These are phyloP conservation scores for Nixonia krombeini DNA, from an alignment of 1,140 invertebrate genomes.

Conservation along the genomic window DNA sequence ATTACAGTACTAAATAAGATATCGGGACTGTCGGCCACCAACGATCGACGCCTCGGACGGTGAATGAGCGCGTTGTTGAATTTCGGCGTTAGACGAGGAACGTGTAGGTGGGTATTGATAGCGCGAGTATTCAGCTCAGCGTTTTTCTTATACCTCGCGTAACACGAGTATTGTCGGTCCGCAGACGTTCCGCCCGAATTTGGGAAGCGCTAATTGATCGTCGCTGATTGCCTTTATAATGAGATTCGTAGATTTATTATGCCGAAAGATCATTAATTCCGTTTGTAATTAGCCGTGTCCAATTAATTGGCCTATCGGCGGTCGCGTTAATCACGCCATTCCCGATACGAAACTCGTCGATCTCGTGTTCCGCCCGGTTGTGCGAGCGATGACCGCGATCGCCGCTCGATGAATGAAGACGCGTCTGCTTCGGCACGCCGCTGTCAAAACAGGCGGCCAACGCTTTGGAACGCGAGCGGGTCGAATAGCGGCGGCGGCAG, in stretches of 20 bases:
- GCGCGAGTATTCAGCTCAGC: background rate
- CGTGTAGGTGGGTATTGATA: background rate
- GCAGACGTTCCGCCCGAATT: too few species aligned
- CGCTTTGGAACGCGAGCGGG: too few species aligned
- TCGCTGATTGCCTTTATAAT: slow-evolving; percentile 34
- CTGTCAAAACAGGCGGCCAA: background rate
- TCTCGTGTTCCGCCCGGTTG: too few species aligned
- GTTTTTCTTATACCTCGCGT: too few species aligned
- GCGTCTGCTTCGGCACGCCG: background rate
- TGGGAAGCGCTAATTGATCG: slow-evolving; percentile 3
- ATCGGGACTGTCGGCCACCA: slow-evolving; percentile 29
- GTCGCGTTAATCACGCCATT: slow-evolving; percentile 33
- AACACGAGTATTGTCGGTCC: too few species aligned
- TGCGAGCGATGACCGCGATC: too few species aligned
- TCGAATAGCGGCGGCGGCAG: too few species aligned
- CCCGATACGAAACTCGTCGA: slow-evolving; percentile 10
- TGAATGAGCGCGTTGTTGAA: slow-evolving; percentile 25
- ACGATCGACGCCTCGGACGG: slow-evolving; percentile 12
- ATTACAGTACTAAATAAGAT: slow-evolving; percentile 32
- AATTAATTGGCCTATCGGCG: slow-evolving; percentile 27
- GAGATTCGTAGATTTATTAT: slow-evolving; percentile 29
- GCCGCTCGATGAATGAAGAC: too few species aligned
- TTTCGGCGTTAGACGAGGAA: slow-evolving; percentile 1
- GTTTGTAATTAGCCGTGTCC: slow-evolving; percentile 35
- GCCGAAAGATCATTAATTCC: slow-evolving; percentile 26